Evolutionary conservation across 1,140 invertebrate species (phyloP), one percentile per base, ranked within the genome.

Genomic region (Rhynchophorus ferrugineus): DNA sequence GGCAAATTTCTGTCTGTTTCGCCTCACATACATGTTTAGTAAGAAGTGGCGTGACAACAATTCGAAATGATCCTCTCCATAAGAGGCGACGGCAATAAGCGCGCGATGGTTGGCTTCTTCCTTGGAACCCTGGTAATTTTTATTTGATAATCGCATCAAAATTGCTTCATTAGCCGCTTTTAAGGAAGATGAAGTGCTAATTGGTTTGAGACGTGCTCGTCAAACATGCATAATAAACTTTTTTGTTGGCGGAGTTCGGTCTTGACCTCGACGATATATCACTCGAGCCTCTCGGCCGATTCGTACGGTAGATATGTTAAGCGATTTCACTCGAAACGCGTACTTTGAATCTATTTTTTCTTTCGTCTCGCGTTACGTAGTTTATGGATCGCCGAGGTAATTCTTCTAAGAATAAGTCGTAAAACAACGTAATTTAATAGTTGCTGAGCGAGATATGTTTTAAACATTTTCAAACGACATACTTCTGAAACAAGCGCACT

Each of bases 101-200:
- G 24, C 24, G 24, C 24, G 24, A 29, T 6, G 5, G 24, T 6
- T 11, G 24, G 11, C 24, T 5, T 29, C 43, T 52, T 52, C 49
- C 49, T 52, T 52, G 49, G 24, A 52, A 41, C 24, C 11, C 19
- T 33, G 20, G 14, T 52, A 37, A 52, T 45, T 52, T 52, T 52
- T 45, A 52, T 52, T 52, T 45, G 49, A 45, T 52, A 52, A 52
- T 52, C 36, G 49, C 49, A 52, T 52, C 42, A 52, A 44, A 52
- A 52, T 52, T 37, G 43, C 49, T 52, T 52, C 49, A 52, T 52
- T 52, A 52, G 20, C 3, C 8, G 29, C 49, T 14, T 8, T 44
- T 52, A 52, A 44, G 42, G 49, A 33, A 52, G 49, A 52, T 45
- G 38, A 41, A 52, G 49, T 52, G 49, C 42, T 52, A 45, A 52